phyloP scores from a whole-genome alignment of 2,113 vertebrate genomes.

The Trematomus loennbergii region DNA sequence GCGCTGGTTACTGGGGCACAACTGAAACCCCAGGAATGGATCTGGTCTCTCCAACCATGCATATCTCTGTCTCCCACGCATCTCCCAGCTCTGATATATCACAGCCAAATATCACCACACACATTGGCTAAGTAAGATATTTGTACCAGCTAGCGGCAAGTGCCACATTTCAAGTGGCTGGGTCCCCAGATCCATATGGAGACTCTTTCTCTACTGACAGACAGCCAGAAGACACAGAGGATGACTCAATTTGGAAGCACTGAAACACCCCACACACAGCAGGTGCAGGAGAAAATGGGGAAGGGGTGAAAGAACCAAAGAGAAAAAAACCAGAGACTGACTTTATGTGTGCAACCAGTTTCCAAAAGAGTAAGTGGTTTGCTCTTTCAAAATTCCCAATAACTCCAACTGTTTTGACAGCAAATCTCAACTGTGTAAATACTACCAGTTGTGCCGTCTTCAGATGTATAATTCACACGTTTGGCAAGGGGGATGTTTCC shows the following conservation, averaged over 20 bases:
- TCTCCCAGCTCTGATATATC: conserved; percentile 52
- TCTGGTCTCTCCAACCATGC: conserved; percentile 32
- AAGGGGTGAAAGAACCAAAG: conserved; percentile 19
- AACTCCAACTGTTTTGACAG: background rate
- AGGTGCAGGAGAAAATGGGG: background rate
- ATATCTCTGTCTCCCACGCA: conserved; percentile 65
- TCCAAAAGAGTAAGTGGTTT: background rate
- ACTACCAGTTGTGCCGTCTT: background rate
- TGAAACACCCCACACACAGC: conserved; percentile 5
- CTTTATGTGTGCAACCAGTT: background rate
- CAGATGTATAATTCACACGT: background rate
- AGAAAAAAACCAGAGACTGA: background rate
- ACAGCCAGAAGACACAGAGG: conserved; percentile 11
- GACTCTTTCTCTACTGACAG: background rate
- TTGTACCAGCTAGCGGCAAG: conserved; percentile 40
- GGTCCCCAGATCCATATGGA: conserved; percentile 18
- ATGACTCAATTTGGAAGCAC: conserved; percentile 6
- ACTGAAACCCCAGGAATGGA: conserved; percentile 54
- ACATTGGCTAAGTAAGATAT: conserved; percentile 50
- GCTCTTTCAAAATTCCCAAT: background rate
- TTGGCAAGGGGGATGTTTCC: background rate
- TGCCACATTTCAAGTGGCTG: conserved; percentile 49
- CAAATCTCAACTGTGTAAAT: background rate
- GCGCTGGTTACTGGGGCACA: conserved; percentile 37
- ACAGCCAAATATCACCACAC: conserved; percentile 60